A percentile compares a stretch with the other conserved stretches of the same genome.
Conservation (phyloP, 2,113 vertebrate genomes). For the Phrynocephalus versicolor region DNA sequence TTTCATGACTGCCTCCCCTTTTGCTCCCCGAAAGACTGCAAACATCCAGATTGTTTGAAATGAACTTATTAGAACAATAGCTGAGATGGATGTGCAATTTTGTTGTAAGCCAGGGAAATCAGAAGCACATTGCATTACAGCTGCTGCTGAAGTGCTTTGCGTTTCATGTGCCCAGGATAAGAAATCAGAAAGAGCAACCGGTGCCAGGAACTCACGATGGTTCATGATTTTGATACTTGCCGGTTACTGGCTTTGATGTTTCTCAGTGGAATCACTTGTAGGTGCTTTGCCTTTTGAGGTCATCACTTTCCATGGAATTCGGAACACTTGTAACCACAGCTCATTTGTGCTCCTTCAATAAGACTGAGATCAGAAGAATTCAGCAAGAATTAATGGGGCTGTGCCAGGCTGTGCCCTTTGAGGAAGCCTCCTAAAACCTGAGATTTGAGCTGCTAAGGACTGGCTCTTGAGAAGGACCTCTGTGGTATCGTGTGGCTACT, state of each 20-base stretch:
- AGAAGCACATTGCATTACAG: neutral
- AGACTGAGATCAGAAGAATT: neutral
- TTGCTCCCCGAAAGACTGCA: neutral
- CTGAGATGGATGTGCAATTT: neutral
- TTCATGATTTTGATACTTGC: neutral
- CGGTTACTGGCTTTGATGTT: neutral
- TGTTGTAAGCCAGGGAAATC: neutral
- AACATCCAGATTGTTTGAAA: neutral
- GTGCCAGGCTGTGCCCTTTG: too few relatives aligned
- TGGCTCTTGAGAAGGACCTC: neutral
- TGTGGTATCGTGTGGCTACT: neutral
- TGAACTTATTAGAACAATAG: neutral
- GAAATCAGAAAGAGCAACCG: neutral
- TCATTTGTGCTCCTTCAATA: neutral
- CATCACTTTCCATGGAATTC: neutral
- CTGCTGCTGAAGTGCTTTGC: neutral
- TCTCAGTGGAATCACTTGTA: neutral
- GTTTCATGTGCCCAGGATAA: neutral
- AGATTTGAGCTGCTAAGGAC: neutral
- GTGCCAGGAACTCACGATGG: neutral
- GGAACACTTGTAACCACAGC: neutral
- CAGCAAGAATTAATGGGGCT: neutral
- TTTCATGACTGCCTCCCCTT: neutral
- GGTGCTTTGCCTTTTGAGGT: neutral
- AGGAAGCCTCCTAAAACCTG: neutral